Evolutionary conservation across 53 echinoderm and acorn worm genomes (phyloP).

Genomic region (Crossaster papposus): DNA sequence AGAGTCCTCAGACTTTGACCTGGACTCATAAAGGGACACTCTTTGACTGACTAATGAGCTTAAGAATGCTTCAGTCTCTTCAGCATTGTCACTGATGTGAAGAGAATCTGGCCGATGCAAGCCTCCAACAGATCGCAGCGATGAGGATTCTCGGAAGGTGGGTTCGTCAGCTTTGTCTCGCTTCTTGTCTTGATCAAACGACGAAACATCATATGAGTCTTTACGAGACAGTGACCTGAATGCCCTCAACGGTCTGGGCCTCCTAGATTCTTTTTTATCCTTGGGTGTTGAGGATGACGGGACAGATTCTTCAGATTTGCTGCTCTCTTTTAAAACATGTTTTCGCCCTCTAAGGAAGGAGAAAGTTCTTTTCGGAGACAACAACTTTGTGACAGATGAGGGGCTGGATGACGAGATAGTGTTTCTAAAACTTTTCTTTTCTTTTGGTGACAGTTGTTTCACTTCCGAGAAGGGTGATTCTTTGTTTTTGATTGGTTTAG

Average conservation of each 20-base stretch:
- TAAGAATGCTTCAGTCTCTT: neutral
- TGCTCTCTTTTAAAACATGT: constrained; percentile 33
- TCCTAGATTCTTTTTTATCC: constrained; percentile 51
- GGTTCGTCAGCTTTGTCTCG: constrained; percentile 33
- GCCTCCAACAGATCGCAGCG: constrained; percentile 49
- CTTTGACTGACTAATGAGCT: neutral
- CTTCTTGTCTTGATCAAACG: constrained; percentile 50
- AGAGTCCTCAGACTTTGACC: constrained; percentile 23
- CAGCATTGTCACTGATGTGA: neutral
- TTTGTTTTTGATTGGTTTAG: constrained; percentile 67
- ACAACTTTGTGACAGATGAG: constrained; percentile 42
- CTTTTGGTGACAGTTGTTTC: constrained; percentile 18
- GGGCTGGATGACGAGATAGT: constrained; percentile 34
- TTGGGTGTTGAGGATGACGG: constrained; percentile 40
- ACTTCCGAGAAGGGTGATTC: constrained; percentile 8
- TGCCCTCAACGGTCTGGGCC: constrained; percentile 44
- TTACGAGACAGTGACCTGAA: constrained; percentile 61
- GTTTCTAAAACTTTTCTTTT: constrained; percentile 40
- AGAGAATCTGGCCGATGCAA: constrained; percentile 45
- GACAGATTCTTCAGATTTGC: constrained; percentile 29
- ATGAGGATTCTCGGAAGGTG: constrained; percentile 46
- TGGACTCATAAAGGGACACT: constrained; percentile 32
- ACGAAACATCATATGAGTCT: constrained; percentile 53
- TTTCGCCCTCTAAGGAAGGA: constrained; percentile 50
- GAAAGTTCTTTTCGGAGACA: constrained; percentile 46